phyloP scores from a whole-genome alignment of 1,140 invertebrate genomes.

The Planococcus citri region DNA sequence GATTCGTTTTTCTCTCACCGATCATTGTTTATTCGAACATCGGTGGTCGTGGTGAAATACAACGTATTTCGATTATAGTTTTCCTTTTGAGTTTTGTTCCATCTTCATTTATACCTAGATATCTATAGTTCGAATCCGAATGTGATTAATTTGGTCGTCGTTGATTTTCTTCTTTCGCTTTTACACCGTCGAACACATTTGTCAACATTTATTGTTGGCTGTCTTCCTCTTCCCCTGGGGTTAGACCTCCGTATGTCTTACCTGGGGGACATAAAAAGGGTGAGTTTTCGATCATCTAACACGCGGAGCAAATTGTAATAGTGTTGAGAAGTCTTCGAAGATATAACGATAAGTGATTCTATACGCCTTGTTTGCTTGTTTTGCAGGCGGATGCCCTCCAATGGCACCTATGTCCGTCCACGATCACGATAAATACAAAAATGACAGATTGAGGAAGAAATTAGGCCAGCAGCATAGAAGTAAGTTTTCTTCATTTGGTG shows the following conservation, averaged over 20 bases:
- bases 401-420: neutral
- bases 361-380: too few species aligned
- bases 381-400: neutral
- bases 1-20: neutral
- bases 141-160: neutral
- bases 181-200: neutral
- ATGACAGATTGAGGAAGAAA: neutral
- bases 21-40: neutral
- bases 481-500: neutral
- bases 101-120: neutral
- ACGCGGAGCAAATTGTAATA: neutral
- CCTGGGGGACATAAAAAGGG: constrained; percentile 32
- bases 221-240: constrained; percentile 31
- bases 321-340: too few species aligned
- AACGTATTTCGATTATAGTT: neutral
- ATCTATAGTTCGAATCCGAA: neutral
- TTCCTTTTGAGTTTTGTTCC: neutral
- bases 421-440: neutral
- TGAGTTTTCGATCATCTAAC: constrained; percentile 24
- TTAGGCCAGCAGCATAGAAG: neutral
- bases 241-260: constrained; percentile 32
- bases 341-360: too few species aligned
- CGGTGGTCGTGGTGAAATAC: too few species aligned
- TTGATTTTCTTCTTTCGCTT: neutral
- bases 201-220: constrained; percentile 33